Evolutionary conservation across 2,888 invertebrate species (phyloP).

Genomic region (Drosophila crucigera): DNA sequence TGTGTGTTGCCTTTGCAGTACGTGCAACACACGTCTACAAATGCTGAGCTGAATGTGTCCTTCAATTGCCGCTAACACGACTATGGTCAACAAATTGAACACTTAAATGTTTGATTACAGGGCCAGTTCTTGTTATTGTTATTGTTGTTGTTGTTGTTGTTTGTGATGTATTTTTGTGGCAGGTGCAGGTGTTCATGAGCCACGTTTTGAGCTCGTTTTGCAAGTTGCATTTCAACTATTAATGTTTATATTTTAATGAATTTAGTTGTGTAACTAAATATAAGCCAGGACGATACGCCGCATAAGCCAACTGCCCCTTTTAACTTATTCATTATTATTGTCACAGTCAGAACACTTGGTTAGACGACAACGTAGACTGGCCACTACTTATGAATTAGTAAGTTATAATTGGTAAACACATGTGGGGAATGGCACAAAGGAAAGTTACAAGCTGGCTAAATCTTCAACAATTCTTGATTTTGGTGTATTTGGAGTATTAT

Average conservation of each 20-base stretch:
- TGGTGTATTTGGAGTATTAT: not conserved
- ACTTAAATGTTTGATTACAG: slow-evolving; percentile 5
- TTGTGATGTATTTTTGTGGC: not conserved
- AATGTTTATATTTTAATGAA: slow-evolving; percentile 16
- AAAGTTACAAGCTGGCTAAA: not conserved
- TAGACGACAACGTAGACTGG: no score
- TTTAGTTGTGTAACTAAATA: slow-evolving; percentile 15
- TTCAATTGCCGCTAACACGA: not conserved
- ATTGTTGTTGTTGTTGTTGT: not conserved
- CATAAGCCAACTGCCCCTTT: not conserved
- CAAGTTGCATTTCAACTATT: not conserved
- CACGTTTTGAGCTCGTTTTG: not conserved
- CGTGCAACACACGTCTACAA: not conserved
- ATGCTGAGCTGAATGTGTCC: not conserved
- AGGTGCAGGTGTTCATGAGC: slow-evolving; percentile 35
- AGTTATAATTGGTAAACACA: not conserved
- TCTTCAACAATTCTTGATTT: not conserved
- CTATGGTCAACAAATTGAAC: slow-evolving; percentile 16
- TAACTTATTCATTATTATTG: not conserved
- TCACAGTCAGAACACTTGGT: not conserved
- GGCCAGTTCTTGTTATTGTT: not conserved
- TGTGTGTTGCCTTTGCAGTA: not conserved
- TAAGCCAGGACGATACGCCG: not conserved
- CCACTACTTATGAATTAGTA: not conserved
- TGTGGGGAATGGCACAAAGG: not conserved